phyloP scores from a whole-genome alignment of 2,113 vertebrate species.

The Taurulus bubalis region DNA sequence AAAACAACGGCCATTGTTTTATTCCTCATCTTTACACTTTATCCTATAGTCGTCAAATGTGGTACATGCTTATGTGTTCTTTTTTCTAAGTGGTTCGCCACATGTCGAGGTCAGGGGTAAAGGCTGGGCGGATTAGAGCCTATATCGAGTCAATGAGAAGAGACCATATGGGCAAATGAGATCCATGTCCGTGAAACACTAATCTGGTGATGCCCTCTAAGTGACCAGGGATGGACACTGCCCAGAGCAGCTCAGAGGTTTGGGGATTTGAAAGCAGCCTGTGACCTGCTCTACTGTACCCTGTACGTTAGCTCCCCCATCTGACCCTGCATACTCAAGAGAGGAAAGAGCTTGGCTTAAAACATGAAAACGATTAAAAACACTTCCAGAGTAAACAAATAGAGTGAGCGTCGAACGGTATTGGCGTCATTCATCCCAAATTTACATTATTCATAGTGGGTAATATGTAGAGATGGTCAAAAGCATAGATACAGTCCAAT shows the following conservation, averaged over 20 bases:
- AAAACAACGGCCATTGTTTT: neutral
- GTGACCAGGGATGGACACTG: slow-evolving; percentile 78
- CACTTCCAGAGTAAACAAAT: slow-evolving; percentile 26
- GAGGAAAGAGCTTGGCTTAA: slow-evolving; percentile 31
- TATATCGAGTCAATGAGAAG: slow-evolving; percentile 78
- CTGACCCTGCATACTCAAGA: slow-evolving; percentile 52
- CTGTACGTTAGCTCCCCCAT: slow-evolving; percentile 70
- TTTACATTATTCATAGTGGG: neutral
- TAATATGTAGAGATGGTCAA: neutral
- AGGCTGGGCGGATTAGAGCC: slow-evolving; percentile 74
- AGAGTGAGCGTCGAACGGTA: neutral
- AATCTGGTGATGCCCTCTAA: slow-evolving; percentile 80
- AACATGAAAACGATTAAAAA: slow-evolving; percentile 55
- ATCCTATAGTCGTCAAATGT: slow-evolving; percentile 41
- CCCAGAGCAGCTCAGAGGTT: slow-evolving; percentile 74
- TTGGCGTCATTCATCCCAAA: neutral
- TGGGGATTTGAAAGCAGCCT: slow-evolving; percentile 68
- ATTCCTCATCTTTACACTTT: neutral
- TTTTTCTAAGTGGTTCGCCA: slow-evolving; percentile 72
- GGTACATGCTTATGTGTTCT: slow-evolving; percentile 44
- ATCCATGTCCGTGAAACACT: slow-evolving; percentile 78
- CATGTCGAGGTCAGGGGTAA: slow-evolving; percentile 79
- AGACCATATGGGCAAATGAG: slow-evolving; percentile 82
- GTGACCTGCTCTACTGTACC: slow-evolving; percentile 62
- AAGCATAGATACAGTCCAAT: neutral